phyloP scores from a whole-genome alignment of 2,113 vertebrate genomes.

The Oreochromis spilurus region DNA sequence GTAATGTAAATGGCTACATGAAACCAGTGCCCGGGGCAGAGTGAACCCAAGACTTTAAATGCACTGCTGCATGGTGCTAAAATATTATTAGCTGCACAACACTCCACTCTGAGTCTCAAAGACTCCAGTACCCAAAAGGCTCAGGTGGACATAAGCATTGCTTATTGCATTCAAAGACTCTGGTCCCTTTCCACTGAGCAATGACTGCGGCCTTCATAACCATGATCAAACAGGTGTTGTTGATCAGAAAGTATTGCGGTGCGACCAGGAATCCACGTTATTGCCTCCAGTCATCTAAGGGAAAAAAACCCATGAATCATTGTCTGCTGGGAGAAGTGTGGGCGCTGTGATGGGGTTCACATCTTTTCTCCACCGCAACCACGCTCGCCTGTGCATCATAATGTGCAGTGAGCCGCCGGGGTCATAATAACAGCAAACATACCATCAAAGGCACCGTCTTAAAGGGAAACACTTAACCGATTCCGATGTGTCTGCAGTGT shows the following conservation, averaged over 20 bases:
- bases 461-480: background rate
- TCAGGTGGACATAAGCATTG: background rate
- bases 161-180: background rate
- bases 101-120: background rate
- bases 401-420: background rate
- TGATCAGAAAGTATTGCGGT: background rate
- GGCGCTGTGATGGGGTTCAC: background rate
- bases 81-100: background rate
- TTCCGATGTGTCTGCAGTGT: background rate
- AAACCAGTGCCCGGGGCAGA: background rate
- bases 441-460: background rate
- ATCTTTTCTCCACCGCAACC: background rate
- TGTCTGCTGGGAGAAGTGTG: background rate
- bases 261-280: background rate
- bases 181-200: background rate
- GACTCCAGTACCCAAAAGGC: background rate
- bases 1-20: slow-evolving; percentile 27
- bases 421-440: background rate
- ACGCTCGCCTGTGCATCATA: background rate
- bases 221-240: background rate
- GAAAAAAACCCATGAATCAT: background rate
- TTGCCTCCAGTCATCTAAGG: background rate
- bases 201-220: background rate
- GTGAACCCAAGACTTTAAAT: background rate
- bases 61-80: background rate